phyloP scores from a whole-genome alignment of 2,888 invertebrate species.

The Tenthredo amoena region DNA sequence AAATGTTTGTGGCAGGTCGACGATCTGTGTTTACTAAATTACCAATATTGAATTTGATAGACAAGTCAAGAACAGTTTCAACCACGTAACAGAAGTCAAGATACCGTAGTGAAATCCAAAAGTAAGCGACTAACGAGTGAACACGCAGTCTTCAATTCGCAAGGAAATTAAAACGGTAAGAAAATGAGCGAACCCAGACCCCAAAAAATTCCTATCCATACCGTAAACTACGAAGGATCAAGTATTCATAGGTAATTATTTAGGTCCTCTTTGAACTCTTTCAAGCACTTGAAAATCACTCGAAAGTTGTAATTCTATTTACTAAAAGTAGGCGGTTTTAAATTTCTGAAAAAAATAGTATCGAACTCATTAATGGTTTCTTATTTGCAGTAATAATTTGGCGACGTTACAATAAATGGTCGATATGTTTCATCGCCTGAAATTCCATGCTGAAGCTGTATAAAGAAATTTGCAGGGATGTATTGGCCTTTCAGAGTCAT shows the following conservation, averaged over 20 bases:
- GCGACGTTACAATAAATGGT: background rate
- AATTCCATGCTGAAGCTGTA: background rate
- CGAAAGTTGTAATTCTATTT: background rate
- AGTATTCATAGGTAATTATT: background rate
- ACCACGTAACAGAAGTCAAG: constrained; percentile 42
- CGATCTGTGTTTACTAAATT: constrained; percentile 51
- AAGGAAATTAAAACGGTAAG: background rate
- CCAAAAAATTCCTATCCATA: background rate
- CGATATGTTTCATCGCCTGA: background rate
- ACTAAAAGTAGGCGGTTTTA: background rate
- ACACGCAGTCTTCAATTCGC: background rate
- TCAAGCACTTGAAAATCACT: background rate
- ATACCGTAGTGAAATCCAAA: constrained; percentile 39
- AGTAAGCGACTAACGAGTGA: background rate
- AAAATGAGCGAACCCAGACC: background rate
- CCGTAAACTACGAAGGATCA: background rate
- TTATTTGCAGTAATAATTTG: constrained; percentile 8
- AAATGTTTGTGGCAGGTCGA: constrained; percentile 32
- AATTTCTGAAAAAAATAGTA: background rate
- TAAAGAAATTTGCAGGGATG: background rate
- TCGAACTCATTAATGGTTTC: background rate
- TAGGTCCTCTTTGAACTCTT: background rate
- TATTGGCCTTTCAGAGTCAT: background rate
- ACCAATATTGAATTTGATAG: constrained; percentile 37
- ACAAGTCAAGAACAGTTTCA: constrained; percentile 25